These are phyloP conservation scores for Habropoda laboriosa DNA, from an alignment of 1,140 invertebrate species.

Conservation along the genomic window DNA sequence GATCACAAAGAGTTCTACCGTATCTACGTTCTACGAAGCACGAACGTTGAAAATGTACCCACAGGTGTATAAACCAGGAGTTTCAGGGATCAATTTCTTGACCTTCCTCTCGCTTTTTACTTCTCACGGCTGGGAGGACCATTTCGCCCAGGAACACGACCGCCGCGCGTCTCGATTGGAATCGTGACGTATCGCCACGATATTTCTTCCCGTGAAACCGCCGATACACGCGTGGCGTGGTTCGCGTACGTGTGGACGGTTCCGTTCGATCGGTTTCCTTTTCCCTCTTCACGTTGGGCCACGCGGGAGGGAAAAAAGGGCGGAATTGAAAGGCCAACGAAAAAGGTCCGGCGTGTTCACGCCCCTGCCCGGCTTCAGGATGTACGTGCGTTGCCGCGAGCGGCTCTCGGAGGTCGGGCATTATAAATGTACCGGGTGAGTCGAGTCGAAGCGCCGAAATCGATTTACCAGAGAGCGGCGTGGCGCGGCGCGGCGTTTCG, in stretches of 20 bases:
- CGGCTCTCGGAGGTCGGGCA: constrained; percentile 53
- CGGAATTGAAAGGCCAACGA: constrained; percentile 64
- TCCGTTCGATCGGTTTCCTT: constrained; percentile 43
- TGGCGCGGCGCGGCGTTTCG: constrained; percentile 38
- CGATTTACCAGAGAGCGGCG: too few relatives aligned
- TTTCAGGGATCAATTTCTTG: constrained; percentile 15
- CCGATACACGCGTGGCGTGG: constrained; percentile 29
- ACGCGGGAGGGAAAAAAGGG: constrained; percentile 38
- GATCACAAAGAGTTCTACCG: too few relatives aligned
- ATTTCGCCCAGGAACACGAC: neutral
- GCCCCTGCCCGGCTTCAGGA: constrained; percentile 54
- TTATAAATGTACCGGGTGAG: constrained; percentile 67
- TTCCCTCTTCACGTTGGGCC: constrained; percentile 6
- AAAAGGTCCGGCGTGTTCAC: constrained; percentile 63
- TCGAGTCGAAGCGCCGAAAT: constrained; percentile 58
- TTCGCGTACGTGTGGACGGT: constrained; percentile 26
- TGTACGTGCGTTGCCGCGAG: constrained; percentile 60
- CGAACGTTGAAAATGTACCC: neutral
- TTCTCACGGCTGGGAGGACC: neutral
- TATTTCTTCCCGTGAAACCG: constrained; percentile 39
- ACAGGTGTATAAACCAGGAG: neutral
- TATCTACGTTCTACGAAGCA: neutral
- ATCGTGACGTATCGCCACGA: constrained; percentile 48
- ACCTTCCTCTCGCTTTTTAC: constrained; percentile 30
- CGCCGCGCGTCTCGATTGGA: constrained; percentile 9